Evolutionary conservation across 2,888 invertebrate species (phyloP).

Genomic region (Drosophila mulleri): DNA sequence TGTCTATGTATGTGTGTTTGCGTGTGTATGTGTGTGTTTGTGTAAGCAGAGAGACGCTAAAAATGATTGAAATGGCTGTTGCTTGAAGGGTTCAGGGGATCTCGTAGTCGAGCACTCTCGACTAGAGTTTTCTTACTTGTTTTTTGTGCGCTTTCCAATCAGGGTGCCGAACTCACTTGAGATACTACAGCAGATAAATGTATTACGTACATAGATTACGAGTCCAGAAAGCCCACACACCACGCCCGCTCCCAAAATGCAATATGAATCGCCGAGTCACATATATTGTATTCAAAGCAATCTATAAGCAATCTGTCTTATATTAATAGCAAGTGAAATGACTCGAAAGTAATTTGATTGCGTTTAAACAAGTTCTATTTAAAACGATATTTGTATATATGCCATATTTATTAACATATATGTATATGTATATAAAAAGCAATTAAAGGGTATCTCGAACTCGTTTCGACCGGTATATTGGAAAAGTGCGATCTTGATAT

Average conservation of each 20-base stretch:
- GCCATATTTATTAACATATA: not conserved
- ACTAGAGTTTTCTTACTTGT: too few species aligned
- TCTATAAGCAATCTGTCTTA: conserved; percentile 2
- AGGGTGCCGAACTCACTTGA: conserved; percentile 39
- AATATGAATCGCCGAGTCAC: not conserved
- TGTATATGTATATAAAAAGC: not conserved
- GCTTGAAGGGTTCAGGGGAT: too few species aligned
- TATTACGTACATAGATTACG: conserved; percentile 28
- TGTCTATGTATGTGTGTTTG: too few species aligned
- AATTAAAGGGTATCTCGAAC: conserved; percentile 26
- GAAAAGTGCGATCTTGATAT: conserved; percentile 37
- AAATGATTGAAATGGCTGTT: too few species aligned
- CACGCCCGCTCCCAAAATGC: not conserved
- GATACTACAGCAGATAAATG: conserved; percentile 48
- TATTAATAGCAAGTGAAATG: conserved; percentile 1
- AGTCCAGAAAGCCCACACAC: conserved; percentile 20
- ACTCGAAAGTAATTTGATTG: not conserved
- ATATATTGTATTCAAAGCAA: conserved; percentile 3
- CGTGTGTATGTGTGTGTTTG: too few species aligned
- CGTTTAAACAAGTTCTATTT: not conserved
- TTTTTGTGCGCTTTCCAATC: conserved; percentile 14
- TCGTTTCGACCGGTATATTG: not conserved
- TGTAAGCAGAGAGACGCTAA: too few species aligned
- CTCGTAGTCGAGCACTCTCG: too few species aligned
- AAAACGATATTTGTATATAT: not conserved